These are phyloP conservation scores for Trachelus tabidus DNA, from an alignment of 2,888 invertebrate species.

Conservation along the genomic window DNA sequence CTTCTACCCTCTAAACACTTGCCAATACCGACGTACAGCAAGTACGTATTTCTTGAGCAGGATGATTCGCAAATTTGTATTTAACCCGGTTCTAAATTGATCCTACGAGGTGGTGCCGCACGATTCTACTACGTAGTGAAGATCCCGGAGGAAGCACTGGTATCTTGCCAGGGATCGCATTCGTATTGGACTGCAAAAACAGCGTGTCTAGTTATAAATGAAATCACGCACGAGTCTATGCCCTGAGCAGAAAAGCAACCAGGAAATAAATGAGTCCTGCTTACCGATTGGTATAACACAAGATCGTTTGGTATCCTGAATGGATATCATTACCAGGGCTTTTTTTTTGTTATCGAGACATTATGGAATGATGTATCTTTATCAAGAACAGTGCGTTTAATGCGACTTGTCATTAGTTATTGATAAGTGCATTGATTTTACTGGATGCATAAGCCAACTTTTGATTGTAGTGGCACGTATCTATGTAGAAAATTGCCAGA, in stretches of 20 bases:
- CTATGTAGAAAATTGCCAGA: background rate
- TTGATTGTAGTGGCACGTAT: background rate
- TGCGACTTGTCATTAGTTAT: background rate
- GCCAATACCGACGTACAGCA: background rate
- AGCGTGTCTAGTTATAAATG: background rate
- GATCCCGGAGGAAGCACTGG: background rate
- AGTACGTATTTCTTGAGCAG: background rate
- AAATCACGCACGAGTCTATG: background rate
- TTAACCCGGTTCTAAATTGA: background rate
- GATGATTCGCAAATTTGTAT: background rate
- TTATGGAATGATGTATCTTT: background rate
- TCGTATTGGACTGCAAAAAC: background rate
- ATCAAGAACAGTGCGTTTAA: background rate
- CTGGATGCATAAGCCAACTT: background rate
- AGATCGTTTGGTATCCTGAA: background rate
- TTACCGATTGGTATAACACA: background rate
- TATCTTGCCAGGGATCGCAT: background rate
- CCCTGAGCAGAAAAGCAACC: background rate
- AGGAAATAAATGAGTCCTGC: background rate
- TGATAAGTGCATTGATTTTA: background rate
- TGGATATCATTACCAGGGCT: background rate
- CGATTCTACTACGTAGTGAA: background rate
- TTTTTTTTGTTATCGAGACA: background rate
- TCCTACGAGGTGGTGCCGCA: background rate
- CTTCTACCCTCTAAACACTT: background rate